Evolutionary conservation across 1,140 invertebrate genomes (phyloP).

Genomic region (Diuraphis noxia): DNA sequence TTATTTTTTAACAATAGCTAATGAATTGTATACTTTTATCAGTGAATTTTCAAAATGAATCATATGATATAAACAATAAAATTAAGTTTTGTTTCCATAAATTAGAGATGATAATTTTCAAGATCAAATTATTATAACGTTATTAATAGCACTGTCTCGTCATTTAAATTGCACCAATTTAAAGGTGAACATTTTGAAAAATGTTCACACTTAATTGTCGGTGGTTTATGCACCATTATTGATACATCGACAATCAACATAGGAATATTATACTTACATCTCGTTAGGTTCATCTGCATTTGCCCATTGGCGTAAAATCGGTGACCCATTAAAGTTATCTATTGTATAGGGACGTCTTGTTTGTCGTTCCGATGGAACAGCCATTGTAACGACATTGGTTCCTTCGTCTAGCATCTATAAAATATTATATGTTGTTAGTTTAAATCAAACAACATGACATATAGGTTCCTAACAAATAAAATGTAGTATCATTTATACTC

Average conservation of each 20-base stretch:
- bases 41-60: too few species aligned
- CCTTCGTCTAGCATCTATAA: constrained; percentile 68
- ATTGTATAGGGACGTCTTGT: constrained; percentile 62
- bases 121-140: not conserved
- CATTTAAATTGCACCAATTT: too few species aligned
- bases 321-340: constrained; percentile 65
- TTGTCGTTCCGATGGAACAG: constrained; percentile 56
- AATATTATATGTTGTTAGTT: not conserved
- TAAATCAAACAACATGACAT: not conserved
- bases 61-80: too few species aligned
- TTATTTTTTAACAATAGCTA: too few species aligned
- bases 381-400: constrained; percentile 64
- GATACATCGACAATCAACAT: not conserved
- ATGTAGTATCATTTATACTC: not conserved
- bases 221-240: not conserved
- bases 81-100: too few species aligned
- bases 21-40: too few species aligned
- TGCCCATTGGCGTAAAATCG: constrained; percentile 67
- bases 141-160: not conserved
- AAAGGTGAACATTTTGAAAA: not conserved
- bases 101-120: too few species aligned
- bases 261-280: constrained; percentile 6
- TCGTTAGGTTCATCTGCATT: constrained; percentile 59
- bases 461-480: not conserved
- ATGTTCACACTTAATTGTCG: not conserved